phyloP scores from a whole-genome alignment of 2,888 invertebrate genomes.

The Ephialtes manifestator region DNA sequence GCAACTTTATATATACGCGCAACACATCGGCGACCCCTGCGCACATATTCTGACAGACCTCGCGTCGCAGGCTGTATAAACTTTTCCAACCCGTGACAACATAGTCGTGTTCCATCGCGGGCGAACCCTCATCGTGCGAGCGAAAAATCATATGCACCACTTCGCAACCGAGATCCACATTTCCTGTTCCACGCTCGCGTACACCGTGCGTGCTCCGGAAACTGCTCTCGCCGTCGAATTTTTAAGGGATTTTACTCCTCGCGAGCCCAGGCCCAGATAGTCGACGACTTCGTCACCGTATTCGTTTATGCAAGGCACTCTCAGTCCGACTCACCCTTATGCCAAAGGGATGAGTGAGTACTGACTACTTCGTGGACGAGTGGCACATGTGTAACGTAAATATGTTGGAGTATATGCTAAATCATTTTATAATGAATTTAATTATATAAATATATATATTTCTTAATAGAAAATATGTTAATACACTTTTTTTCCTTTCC shows the following conservation, averaged over 20 bases:
- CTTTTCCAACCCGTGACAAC: conserved; percentile 50
- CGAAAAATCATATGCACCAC: conserved; percentile 80
- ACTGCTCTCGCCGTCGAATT: conserved; percentile 67
- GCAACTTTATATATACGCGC: neutral
- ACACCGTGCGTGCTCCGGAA: conserved; percentile 72
- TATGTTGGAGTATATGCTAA: too few relatives aligned
- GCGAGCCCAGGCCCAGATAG: neutral
- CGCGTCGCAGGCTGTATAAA: conserved; percentile 39
- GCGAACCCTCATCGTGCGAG: conserved; percentile 44
- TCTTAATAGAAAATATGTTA: too few relatives aligned
- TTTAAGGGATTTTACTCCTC: conserved; percentile 51
- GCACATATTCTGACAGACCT: conserved; percentile 15
- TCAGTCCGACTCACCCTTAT: neutral
- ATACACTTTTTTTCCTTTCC: too few relatives aligned
- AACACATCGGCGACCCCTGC: conserved; percentile 4
- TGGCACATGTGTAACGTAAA: neutral
- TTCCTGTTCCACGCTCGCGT: conserved; percentile 75
- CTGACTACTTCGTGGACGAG: too few relatives aligned
- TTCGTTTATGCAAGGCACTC: conserved; percentile 29
- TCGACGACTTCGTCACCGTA: conserved; percentile 25
- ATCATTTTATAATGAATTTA: too few relatives aligned
- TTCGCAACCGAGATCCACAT: conserved; percentile 79
- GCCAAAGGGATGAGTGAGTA: neutral
- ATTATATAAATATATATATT: too few relatives aligned
- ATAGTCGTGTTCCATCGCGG: conserved; percentile 47